A percentile compares a stretch with the other conserved stretches of the same genome.
Evolutionary conservation across 2,113 vertebrate genomes (phyloP).

Genomic region (Nycticebus coucang): DNA sequence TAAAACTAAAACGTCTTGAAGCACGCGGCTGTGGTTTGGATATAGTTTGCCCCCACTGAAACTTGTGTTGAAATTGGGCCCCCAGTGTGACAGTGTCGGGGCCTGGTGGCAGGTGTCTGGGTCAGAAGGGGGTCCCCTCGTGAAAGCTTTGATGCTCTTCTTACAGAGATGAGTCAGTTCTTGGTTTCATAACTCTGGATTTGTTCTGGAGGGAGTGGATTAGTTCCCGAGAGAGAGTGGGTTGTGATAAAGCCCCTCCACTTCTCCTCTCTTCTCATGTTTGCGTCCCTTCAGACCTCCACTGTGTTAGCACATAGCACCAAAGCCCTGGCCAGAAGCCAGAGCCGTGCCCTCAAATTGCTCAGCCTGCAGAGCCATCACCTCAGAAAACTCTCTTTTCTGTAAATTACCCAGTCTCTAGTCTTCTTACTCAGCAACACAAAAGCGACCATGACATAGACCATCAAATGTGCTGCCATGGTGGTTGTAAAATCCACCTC

Average conservation of each 20-base stretch:
- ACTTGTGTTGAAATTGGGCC: neutral
- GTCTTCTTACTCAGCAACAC: neutral
- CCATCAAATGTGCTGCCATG: rapidly evolving
- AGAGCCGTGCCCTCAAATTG: neutral
- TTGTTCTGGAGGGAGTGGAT: neutral
- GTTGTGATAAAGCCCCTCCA: neutral
- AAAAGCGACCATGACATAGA: neutral
- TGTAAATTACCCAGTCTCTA: neutral
- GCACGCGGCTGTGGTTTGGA: neutral
- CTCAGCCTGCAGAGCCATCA: neutral
- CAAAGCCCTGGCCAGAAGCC: neutral
- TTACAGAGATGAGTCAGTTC: neutral
- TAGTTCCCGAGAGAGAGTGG: neutral
- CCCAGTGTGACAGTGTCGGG: neutral
- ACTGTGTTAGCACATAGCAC: too few species aligned
- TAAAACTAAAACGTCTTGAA: neutral
- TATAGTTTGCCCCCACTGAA: neutral
- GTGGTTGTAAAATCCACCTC: neutral
- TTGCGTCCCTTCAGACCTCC: neutral
- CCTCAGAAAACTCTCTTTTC: neutral
- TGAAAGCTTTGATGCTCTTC: neutral
- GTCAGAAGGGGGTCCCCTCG: neutral
- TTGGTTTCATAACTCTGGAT: neutral
- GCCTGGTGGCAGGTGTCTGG: neutral
- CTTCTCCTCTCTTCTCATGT: neutral